Evolutionary conservation across 2,888 invertebrate genomes (phyloP), one percentile per base, ranked within the genome.

Genomic region (Anagyrus pseudococci): DNA sequence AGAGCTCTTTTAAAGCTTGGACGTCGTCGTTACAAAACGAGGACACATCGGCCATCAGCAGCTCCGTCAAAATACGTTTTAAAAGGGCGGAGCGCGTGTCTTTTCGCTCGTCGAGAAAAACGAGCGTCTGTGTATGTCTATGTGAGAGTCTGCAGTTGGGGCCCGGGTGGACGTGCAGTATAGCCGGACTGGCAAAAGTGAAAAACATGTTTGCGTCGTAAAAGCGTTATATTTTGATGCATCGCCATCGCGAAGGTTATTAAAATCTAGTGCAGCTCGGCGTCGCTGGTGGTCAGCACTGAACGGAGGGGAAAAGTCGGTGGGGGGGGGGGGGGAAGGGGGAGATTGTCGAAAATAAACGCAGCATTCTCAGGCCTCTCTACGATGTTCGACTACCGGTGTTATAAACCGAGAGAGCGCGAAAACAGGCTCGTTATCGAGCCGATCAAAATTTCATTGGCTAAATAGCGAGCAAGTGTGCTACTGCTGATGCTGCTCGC

Each of bases 121-220:
- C n/a, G n/a, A n/a, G n/a, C n/a, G n/a, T n/a, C n/a, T n/a, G n/a
- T n/a, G n/a, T n/a, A n/a, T n/a, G n/a, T n/a, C n/a, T 10, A 29
- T 29, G 10, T 29, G 29, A 7, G 17, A 20, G 44, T 10, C 22
- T 17, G 60, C 63, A n/a, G n/a, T n/a, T n/a, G n/a, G n/a, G n/a
- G n/a, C n/a, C n/a, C n/a, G n/a, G n/a, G n/a, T n/a, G n/a, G n/a
- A n/a, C n/a, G n/a, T n/a, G n/a, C n/a, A n/a, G n/a, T n/a, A n/a
- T n/a, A n/a, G n/a, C n/a, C n/a, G n/a, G n/a, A n/a, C n/a, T n/a
- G n/a, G 60, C 61, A 58, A 67, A 64, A 67, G 65, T 62, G 64
- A 70, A 67, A 68, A 69, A 67, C 66, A 64, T 62, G 61, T 60
- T 62, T 50, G 55, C 47, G 26, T 61, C 55, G 53, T 57, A 65